phyloP scores from a whole-genome alignment of 1,140 invertebrate genomes.

The Dendroctonus ponderosae region DNA sequence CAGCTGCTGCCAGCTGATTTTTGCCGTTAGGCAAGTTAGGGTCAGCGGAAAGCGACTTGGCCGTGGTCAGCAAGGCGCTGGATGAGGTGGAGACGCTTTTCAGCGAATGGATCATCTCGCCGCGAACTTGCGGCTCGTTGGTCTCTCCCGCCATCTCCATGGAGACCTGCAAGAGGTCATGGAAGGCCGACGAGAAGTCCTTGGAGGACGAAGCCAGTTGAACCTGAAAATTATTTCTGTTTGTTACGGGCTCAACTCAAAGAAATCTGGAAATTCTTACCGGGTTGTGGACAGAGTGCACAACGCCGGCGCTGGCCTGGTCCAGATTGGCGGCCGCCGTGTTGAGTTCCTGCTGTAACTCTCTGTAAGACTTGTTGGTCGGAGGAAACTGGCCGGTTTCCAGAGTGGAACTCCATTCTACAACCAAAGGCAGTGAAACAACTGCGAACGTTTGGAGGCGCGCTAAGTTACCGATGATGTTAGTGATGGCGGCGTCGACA shows the following conservation, averaged over 20 bases:
- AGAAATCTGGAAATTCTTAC: conserved; percentile 4
- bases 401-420: conserved; percentile 68
- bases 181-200: conserved; percentile 77
- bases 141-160: conserved; percentile 83
- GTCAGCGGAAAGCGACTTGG: conserved; percentile 86
- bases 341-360: conserved; percentile 82
- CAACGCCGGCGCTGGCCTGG: conserved; percentile 77
- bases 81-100: conserved; percentile 86
- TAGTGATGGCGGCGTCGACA: conserved; percentile 81
- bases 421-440: not conserved
- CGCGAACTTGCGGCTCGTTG: conserved; percentile 66
- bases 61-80: conserved; percentile 81
- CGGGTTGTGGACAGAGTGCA: conserved; percentile 66
- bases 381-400: conserved; percentile 69
- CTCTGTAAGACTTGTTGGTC: conserved; percentile 72
- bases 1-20: conserved; percentile 83
- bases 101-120: conserved; percentile 80
- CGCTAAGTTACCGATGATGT: conserved; percentile 59
- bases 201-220: conserved; percentile 72
- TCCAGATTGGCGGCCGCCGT: conserved; percentile 79
- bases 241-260: no score
- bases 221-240: conserved; percentile 19
- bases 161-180: conserved; percentile 70
- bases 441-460: not conserved
- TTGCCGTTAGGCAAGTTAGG: conserved; percentile 86